Percentiles rank a stretch among this genome's conserved stretches.
phyloP scores from a whole-genome alignment of 2,888 invertebrate species.

The Clanis bilineata region DNA sequence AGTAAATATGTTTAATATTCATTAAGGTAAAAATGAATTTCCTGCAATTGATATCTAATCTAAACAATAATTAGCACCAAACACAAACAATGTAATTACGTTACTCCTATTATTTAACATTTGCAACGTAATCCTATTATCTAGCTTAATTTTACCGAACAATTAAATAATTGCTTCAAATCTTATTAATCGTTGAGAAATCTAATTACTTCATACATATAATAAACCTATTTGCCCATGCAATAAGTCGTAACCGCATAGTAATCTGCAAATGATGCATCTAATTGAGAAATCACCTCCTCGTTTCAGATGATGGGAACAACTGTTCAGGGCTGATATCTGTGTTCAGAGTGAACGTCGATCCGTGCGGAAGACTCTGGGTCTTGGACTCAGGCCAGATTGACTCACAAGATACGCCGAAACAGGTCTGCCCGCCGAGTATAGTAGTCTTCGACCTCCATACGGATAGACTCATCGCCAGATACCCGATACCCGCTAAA shows the following conservation, averaged over 20 bases:
- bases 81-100: neutral
- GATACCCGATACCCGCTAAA: conserved; percentile 84
- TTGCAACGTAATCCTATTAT: neutral
- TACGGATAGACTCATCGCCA: conserved; percentile 83
- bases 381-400: conserved; percentile 90
- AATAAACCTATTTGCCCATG: too few species aligned
- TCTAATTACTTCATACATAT: neutral
- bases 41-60: neutral
- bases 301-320: conserved; percentile 40
- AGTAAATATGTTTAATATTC: neutral
- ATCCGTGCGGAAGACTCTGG: conserved; percentile 90
- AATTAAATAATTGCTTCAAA: neutral
- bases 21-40: neutral
- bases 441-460: conserved; percentile 87
- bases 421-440: conserved; percentile 88
- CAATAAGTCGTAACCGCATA: neutral
- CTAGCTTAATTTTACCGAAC: neutral
- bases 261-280: neutral
- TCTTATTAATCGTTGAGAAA: neutral
- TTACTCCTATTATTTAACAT: neutral
- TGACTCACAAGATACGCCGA: conserved; percentile 84
- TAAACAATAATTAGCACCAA: neutral
- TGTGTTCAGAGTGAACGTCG: conserved; percentile 88
- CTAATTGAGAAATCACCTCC: neutral
- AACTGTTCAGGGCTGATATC: conserved; percentile 88